Percentiles rank a stretch among this genome's conserved stretches.
These are phyloP conservation scores for Tyrophagus putrescentiae DNA, from an alignment of 1,140 invertebrate species.

Conservation along the genomic window DNA sequence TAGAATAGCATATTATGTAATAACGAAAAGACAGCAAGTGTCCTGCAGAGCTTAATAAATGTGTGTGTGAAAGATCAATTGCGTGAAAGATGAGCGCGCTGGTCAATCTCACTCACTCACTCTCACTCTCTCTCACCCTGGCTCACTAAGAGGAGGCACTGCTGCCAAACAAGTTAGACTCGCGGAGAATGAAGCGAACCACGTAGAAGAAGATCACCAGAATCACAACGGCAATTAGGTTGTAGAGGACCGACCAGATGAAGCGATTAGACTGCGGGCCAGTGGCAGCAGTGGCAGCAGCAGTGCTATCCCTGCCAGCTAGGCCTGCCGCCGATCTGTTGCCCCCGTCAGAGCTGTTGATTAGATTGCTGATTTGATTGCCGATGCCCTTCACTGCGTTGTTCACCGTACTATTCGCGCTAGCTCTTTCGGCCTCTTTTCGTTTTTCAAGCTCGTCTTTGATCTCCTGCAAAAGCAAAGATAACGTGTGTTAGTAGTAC, in stretches of 20 bases:
- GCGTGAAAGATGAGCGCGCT: not conserved
- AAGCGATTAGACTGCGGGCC: not conserved
- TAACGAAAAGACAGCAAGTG: not conserved
- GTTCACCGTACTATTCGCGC: not conserved
- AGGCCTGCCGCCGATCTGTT: too few relatives aligned
- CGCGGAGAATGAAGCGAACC: not conserved
- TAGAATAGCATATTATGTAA: not conserved
- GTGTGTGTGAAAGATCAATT: not conserved
- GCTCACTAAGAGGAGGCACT: too few relatives aligned
- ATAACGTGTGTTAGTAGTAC: too few relatives aligned
- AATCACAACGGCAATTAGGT: not conserved
- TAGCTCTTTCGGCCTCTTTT: slow-evolving; percentile 5
- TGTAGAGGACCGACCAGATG: not conserved
- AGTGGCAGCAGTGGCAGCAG: too few relatives aligned
- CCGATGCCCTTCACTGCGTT: not conserved
- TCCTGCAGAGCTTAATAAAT: not conserved
- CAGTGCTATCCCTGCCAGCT: too few relatives aligned
- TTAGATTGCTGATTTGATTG: not conserved
- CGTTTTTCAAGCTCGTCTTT: not conserved
- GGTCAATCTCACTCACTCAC: not conserved
- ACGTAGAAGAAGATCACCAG: slow-evolving; percentile 3
- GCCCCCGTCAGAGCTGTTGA: too few relatives aligned
- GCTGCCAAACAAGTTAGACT: not conserved
- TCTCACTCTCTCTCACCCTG: not conserved
- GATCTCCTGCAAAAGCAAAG: not conserved